phyloP scores from a whole-genome alignment of 2,113 vertebrate genomes.

The Vulpes lagopus region DNA sequence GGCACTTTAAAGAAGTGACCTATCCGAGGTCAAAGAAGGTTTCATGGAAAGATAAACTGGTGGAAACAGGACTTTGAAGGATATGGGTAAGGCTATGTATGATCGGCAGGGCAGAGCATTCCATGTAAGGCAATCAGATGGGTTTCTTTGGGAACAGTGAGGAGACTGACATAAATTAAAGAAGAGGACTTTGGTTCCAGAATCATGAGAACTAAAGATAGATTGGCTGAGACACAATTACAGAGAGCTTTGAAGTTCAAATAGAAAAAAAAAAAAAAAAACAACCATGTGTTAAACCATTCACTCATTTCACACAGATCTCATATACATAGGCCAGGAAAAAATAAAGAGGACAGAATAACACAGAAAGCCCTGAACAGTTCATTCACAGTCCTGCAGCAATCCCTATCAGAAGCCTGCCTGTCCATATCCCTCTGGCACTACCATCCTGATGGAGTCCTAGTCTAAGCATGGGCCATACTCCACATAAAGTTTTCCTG shows the following conservation, averaged over 20 bases:
- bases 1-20: not conserved
- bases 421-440: not conserved
- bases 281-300: not conserved
- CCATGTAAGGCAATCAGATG: not conserved
- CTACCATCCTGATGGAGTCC: not conserved
- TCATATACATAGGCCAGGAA: not conserved
- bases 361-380: not conserved
- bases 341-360: not conserved
- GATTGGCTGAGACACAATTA: not conserved
- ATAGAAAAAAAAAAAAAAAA: not conserved
- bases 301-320: not conserved
- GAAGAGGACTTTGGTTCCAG: not conserved
- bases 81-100: not conserved
- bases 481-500: not conserved
- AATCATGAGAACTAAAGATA: slow-evolving; percentile 4
- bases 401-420: not conserved
- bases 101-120: not conserved
- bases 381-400: not conserved
- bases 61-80: not conserved
- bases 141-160: not conserved
- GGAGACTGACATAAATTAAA: not conserved
- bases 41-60: not conserved
- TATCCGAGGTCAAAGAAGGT: not conserved
- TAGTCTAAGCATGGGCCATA: not conserved
- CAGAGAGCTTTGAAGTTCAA: not conserved